Percentiles rank a stretch among this genome's conserved stretches.
Evolutionary conservation across 2,888 invertebrate species (phyloP).

Genomic region (Nemoura dubitans): DNA sequence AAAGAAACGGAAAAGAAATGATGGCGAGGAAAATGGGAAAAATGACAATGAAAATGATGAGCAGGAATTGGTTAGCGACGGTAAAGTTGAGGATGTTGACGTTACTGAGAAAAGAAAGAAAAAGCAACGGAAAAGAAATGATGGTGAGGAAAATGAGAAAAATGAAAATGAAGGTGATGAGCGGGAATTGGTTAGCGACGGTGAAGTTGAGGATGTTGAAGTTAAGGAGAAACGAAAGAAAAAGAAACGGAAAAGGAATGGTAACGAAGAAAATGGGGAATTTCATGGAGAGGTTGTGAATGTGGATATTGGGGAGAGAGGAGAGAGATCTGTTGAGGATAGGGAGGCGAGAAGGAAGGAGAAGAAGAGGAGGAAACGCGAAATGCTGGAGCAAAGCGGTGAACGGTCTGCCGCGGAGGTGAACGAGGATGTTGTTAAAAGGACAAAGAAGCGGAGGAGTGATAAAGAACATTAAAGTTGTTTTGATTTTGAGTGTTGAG

Average conservation of each 20-base stretch:
- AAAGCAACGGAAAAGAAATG: slow-evolving; percentile 45
- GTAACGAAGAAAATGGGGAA: too few relatives aligned
- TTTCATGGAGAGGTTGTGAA: too few relatives aligned
- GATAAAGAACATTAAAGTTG: too few relatives aligned
- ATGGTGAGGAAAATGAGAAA: too few relatives aligned
- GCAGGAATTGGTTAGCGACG: slow-evolving; percentile 42
- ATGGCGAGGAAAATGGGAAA: too few relatives aligned
- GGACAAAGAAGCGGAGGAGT: too few relatives aligned
- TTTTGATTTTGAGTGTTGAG: too few relatives aligned
- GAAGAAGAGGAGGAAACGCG: slow-evolving; percentile 46
- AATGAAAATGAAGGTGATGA: too few relatives aligned
- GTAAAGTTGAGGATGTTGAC: slow-evolving; percentile 42
- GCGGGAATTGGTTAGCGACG: slow-evolving; percentile 42
- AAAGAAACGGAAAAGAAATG: slow-evolving; percentile 50
- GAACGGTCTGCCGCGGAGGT: too few relatives aligned
- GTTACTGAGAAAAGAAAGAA: slow-evolving; percentile 42
- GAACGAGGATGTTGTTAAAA: too few relatives aligned
- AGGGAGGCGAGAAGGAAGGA: slow-evolving; percentile 48
- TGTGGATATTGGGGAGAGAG: too few relatives aligned
- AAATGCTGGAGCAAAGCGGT: slow-evolving; percentile 27
- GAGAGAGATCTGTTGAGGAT: slow-evolving; percentile 46
- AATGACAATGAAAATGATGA: too few relatives aligned
- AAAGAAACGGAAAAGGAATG: slow-evolving; percentile 45
- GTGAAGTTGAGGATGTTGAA: slow-evolving; percentile 42
- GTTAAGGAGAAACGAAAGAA: slow-evolving; percentile 41